Evolutionary conservation across 2,888 invertebrate genomes (phyloP).

Genomic region (Hypomecis atomaria): DNA sequence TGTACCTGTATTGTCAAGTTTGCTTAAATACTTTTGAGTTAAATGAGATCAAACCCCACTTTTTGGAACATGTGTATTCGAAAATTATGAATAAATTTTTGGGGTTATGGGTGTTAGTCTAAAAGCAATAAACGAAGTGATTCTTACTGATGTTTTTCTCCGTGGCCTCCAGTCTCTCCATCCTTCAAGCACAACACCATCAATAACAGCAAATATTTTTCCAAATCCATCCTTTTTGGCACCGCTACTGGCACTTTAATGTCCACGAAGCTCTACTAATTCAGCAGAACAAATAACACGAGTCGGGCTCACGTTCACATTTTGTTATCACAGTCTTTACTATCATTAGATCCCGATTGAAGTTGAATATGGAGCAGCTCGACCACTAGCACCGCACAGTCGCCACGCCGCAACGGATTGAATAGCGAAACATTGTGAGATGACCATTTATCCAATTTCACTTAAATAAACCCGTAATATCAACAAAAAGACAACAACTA

Average conservation of each 20-base stretch:
- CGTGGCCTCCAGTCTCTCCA: constrained; percentile 74
- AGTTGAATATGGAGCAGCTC: constrained; percentile 58
- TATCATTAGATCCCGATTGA: constrained; percentile 60
- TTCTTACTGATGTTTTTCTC: constrained; percentile 76
- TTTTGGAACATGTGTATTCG: too few species aligned
- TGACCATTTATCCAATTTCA: constrained; percentile 84
- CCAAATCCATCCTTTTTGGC: constrained; percentile 60
- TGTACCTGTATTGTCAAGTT: too few species aligned
- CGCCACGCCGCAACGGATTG: constrained; percentile 69
- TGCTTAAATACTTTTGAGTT: too few species aligned
- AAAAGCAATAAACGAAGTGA: not conserved
- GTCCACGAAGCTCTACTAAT: constrained; percentile 52
- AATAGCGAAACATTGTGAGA: constrained; percentile 74
- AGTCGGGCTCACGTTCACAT: constrained; percentile 65
- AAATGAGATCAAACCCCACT: too few species aligned
- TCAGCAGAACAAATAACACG: constrained; percentile 55
- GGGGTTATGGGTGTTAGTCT: too few species aligned
- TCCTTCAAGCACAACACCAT: constrained; percentile 63
- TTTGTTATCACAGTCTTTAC: constrained; percentile 64
- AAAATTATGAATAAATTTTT: too few species aligned
- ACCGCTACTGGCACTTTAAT: constrained; percentile 44
- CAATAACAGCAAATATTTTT: constrained; percentile 65
- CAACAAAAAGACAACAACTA: constrained; percentile 76
- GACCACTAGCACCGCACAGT: constrained; percentile 63
- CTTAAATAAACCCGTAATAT: constrained; percentile 83